Conservation (phyloP, 1,140 invertebrate species). For the Dinoponera quadriceps region DNA sequence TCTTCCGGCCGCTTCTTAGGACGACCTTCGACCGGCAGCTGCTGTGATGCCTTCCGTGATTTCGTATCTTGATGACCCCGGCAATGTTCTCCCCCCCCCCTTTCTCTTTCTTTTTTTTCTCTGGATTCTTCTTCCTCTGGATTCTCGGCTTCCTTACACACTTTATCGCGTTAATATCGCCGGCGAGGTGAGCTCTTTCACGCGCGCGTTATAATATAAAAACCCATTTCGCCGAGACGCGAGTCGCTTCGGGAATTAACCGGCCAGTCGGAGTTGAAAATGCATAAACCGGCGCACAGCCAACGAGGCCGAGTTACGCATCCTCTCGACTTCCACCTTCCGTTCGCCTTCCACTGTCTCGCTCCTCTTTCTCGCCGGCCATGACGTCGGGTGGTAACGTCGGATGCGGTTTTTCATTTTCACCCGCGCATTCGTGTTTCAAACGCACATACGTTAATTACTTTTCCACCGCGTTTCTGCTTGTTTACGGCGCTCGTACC, state of each 20-base stretch:
- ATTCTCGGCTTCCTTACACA: not conserved
- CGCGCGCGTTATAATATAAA: slow-evolving; percentile 19
- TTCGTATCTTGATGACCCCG: not conserved
- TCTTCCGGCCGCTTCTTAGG: not conserved
- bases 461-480: slow-evolving; percentile 45
- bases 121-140: not conserved
- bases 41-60: not conserved
- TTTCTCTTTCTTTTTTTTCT: not conserved
- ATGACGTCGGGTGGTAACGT: slow-evolving; percentile 18
- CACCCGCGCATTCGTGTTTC: slow-evolving; percentile 48
- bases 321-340: slow-evolving; percentile 2
- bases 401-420: slow-evolving; percentile 57
- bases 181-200: not conserved
- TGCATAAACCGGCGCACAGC: slow-evolving; percentile 46
- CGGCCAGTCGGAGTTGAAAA: slow-evolving; percentile 39
- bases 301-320: slow-evolving; percentile 30
- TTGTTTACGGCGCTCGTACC: slow-evolving; percentile 44
- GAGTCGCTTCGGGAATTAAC: slow-evolving; percentile 51
- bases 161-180: slow-evolving; percentile 43
- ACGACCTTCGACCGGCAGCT: not conserved
- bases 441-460: slow-evolving; percentile 62
- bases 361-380: not conserved
- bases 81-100: not conserved
- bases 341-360: not conserved
- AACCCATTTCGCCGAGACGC: slow-evolving; percentile 24